Base-by-base conservation (phyloP, 92 coral and sea anemone genomes). In the Zoanthus sansibaricus region DNA sequence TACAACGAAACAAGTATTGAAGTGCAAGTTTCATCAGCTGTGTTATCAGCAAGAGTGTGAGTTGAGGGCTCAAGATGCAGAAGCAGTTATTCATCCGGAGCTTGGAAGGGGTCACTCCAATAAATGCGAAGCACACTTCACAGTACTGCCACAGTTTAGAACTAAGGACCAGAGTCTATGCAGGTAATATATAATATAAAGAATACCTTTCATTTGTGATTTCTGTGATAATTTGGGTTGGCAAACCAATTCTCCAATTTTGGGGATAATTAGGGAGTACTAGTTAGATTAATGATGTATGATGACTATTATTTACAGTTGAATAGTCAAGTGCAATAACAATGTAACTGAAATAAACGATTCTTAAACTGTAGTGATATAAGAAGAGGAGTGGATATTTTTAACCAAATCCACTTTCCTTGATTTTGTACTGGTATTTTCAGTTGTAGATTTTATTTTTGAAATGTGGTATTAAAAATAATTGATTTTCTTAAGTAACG, bases 1-100 rank as follows among this genome's bases (percentile, higher is more conserved):
- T 78, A 45, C 17, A 61, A 77, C 83, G 48, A 77, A 77, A 20
- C 72, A 67, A 20, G 37, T 67, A 67, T 21, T 67, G 72, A 67
- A n/a, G 72, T 58, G 66, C 66, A 58, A 58, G 16, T 58, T 58
- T 58, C 66, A 58, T 17, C 66, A 58, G 66, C 66, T 58, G 66
- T 58, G 66, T 58, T 58, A 58, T 58, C 21, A 58, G 66, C 66
- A 58, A 58, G 66, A 58, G 66, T 58, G 66, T 58, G 66, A 58
- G 21, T 58, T 58, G 66, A 58, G 66, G 66, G 16, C 66, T 58
- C 17, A 58, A 58, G 66, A 58, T 58, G 66, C 66, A 58, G 66
- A 58, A 58, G 66, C 66, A 13, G n/a, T 58, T 58, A 58, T 58
- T 58, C 66, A 58, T 18, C 66, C 66, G 66, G 66, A 58, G 66